Evolutionary conservation across 2,113 vertebrate species (phyloP).

Genomic region (Oriolus oriolus): DNA sequence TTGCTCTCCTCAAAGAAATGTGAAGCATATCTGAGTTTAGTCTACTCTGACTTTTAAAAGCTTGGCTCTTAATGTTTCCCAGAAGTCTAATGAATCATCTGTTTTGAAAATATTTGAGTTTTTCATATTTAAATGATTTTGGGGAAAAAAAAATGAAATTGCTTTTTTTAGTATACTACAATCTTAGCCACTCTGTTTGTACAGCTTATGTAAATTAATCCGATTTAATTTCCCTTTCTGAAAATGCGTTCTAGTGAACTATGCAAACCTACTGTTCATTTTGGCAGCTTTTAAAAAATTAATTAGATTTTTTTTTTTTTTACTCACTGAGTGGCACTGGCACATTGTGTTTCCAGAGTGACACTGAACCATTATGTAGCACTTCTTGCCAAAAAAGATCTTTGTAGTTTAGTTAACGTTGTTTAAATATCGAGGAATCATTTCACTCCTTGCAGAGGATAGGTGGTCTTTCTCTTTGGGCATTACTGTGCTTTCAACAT

Average conservation of each 20-base stretch:
- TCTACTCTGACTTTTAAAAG: background rate
- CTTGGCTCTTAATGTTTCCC: background rate
- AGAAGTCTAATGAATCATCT: background rate
- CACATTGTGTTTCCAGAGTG: background rate
- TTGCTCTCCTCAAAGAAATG: background rate
- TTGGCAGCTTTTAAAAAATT: background rate
- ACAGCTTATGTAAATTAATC: background rate
- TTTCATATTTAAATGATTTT: background rate
- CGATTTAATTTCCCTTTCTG: background rate
- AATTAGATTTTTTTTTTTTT: background rate
- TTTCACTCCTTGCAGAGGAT: background rate
- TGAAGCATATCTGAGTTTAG: background rate
- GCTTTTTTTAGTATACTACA: background rate
- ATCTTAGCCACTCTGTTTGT: background rate
- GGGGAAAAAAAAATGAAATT: background rate
- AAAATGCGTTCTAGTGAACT: background rate
- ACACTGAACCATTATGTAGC: background rate
- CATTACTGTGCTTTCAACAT: background rate
- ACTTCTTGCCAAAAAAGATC: background rate
- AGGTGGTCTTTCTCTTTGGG: background rate
- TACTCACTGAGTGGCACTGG: background rate
- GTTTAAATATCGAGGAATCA: background rate
- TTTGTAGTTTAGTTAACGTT: background rate
- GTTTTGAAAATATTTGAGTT: background rate
- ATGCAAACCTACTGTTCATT: background rate